Evolutionary conservation across 2,797 vertebrate species (phyloP), one percentile per base, ranked within the genome.

Genomic region (Halcyon badia): DNA sequence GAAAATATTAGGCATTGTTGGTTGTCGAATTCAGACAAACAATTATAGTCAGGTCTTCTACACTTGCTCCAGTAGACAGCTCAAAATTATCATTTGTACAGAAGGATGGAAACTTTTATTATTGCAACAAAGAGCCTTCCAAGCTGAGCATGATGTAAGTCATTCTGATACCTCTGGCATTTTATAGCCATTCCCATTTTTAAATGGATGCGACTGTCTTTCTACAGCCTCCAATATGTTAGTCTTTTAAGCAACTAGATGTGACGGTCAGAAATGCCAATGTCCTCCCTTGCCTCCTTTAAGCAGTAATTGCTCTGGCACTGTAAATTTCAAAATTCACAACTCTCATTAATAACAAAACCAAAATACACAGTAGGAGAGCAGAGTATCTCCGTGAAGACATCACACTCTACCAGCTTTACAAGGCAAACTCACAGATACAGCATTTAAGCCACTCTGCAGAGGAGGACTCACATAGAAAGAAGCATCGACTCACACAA

Each of bases 151-250:
- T 6, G 25, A 64, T 33, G 6, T 33, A 66, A 49, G 35, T 71
- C 35, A 69, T 88, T 93, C 33, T 35, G 46, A 44, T 64, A 75
- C 16, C 30, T 76, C 54, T 37, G 31, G 24, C 11, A 14, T 89
- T 94, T 94, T 69, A 54, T 2, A 90, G 26, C 61, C 20, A 5
- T 60, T 83, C n/a, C 25, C 41, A 33, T 64, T 90, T 93, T 90
- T 49, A 28, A 73, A 57, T 0, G 5, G 1, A 33, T 65, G 10
- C 15, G 66, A 10, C 10, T 30, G 20, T 86, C 26, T 5, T 28
- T 68, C 51, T 52, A 1, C 10, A 7, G 73, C 30, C 13, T 81
- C 42, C 35, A 62, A 48, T 15, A 25, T 0, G 1, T 22, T 65
- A 75, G 22, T 39, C 41, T 86, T 80, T 37, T 35, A 37, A 39